Conservation (phyloP, 2,797 vertebrate genomes). For the Xerus rutilus region DNA sequence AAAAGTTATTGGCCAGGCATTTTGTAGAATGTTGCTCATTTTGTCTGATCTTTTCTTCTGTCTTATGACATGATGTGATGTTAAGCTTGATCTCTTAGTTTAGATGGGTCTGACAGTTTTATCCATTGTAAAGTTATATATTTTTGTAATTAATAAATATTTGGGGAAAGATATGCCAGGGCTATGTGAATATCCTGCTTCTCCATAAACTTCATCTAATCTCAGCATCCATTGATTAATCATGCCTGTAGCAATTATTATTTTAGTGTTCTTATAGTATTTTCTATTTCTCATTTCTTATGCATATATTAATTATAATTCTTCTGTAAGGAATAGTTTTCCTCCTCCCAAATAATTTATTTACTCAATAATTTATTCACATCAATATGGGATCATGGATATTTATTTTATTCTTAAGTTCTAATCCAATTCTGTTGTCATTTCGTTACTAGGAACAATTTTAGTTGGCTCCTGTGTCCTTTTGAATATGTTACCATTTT, state of each 20-base stretch:
- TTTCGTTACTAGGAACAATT: neutral
- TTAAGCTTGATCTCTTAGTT: neutral
- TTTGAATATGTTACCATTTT: neutral
- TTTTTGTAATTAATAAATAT: constrained; percentile 8
- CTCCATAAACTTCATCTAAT: neutral
- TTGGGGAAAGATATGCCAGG: neutral
- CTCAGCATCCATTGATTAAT: neutral
- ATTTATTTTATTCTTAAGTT: constrained; percentile 4
- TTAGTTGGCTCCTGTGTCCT: neutral
- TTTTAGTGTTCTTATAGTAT: neutral
- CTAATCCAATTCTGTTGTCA: neutral
- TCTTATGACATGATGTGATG: neutral
- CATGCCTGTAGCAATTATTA: neutral
- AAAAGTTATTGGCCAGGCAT: neutral
- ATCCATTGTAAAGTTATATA: neutral
- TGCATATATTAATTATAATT: neutral
- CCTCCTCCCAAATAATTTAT: neutral
- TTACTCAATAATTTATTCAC: neutral
- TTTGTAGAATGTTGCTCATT: neutral
- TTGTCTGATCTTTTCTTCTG: neutral
- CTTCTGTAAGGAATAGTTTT: neutral
- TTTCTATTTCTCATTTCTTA: constrained; percentile 29
- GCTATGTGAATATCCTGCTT: neutral
- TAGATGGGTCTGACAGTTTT: neutral
- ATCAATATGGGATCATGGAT: neutral